Base-by-base conservation (phyloP, 2,888 invertebrate species). In the Aleiodes leptofemur region DNA sequence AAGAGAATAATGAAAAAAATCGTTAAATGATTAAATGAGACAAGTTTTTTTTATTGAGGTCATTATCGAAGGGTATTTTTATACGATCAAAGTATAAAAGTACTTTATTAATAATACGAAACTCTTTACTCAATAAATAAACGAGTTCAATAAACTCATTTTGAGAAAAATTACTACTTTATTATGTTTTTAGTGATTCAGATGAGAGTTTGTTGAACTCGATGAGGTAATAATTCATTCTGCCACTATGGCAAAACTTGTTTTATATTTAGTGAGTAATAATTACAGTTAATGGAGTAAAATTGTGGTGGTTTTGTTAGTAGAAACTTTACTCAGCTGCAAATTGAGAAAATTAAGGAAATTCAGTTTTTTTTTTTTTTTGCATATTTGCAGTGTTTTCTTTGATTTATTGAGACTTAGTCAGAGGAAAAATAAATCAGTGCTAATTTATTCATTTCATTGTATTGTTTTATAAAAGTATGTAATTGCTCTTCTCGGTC, bases 211-310 rank as follows among this genome's bases (percentile, higher is more conserved):
- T 13, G 43, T 43, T 64, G 43, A 64, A 43, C 64, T 14, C 38
- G 43, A 23, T 64, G 64, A 64, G 48, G 48, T 64, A 64, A 64
- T 64, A 48, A 64, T 64, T 43, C 64, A 9, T 48, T 64, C 16
- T 38, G 43, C 16, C 13, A 48, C 14, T 14, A 13, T 64, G 64
- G 64, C 43, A 64, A 64, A 64, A 64, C 64, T 64, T 48, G 64
- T 64, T 23, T 43, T 23, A 48, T 61, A n/a, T 23, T 43, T 16
- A 0, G 43, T 23, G 23, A 64, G 55, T 64, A 16, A 13, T 11
- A 43, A 9, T 56, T 16, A 14, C 64, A 64, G 64, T 16, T 64
- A 34, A 64, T 64, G 64, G 23, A 48, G 16, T 43, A 3, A 34
- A 34, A 61, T 34, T 59, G 1, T 59, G 16, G 34, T 61, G n/a